Percentiles rank a stretch among this genome's conserved stretches.
These are phyloP conservation scores for Nestor notabilis DNA, from an alignment of 2,113 vertebrate species.

Conservation along the genomic window DNA sequence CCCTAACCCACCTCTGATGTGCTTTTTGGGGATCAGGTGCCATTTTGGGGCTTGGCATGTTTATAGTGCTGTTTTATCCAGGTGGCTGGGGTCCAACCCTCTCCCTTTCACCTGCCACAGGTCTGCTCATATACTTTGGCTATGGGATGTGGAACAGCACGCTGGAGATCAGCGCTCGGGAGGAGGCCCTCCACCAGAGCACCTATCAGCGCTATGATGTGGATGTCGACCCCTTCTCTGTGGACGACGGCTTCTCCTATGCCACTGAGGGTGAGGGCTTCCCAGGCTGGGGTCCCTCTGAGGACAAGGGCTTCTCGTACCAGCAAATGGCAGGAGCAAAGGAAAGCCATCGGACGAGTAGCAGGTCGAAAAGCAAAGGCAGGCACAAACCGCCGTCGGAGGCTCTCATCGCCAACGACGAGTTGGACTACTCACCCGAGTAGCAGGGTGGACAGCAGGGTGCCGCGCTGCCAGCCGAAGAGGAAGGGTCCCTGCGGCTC, in stretches of 20 bases:
- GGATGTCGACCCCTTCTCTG: constrained; percentile 85
- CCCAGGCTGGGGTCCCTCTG: constrained; percentile 79
- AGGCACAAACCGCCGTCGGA: constrained; percentile 82
- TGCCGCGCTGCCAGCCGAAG: not conserved
- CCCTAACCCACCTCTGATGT: accelerated
- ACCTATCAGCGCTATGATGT: constrained; percentile 93
- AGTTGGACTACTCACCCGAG: constrained; percentile 84
- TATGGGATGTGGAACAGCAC: constrained; percentile 98
- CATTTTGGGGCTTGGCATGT: accelerated
- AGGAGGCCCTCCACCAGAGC: constrained; percentile 90
- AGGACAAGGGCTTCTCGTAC: constrained; percentile 82
- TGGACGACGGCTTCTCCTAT: constrained; percentile 76
- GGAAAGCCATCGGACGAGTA: constrained; percentile 79
- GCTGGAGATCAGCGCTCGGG: constrained; percentile 87
- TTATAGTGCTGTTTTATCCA: accelerated
- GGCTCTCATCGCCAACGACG: constrained; percentile 85
- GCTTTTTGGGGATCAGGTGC: not conserved
- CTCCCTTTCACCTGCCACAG: constrained; percentile 59
- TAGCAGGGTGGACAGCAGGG: constrained; percentile 24
- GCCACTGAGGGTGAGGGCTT: constrained; percentile 77
- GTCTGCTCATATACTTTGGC: constrained; percentile 92
- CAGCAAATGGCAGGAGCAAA: constrained; percentile 81
- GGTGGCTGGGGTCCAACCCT: not conserved
- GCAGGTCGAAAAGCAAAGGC: constrained; percentile 85
- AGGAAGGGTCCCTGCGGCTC: constrained; percentile 52